phyloP scores from a whole-genome alignment of 2,888 invertebrate genomes.

The Dysmachus trigonus region DNA sequence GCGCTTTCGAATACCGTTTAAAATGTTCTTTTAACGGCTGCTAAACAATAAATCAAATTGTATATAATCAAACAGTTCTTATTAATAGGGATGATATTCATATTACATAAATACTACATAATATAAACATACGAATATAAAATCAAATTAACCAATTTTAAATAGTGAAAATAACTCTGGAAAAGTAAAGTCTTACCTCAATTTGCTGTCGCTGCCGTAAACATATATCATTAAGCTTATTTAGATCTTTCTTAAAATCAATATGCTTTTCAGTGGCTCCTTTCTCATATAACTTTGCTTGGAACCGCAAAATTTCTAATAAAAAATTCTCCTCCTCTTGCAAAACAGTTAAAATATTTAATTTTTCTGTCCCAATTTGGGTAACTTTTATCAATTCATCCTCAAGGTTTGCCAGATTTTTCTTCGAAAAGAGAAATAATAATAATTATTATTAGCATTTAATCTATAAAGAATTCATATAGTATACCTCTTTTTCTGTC shows the following conservation, averaged over 20 bases:
- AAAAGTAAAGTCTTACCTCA: constrained; percentile 60
- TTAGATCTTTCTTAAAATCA: constrained; percentile 55
- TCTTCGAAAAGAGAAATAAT: constrained; percentile 54
- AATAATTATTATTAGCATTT: background rate
- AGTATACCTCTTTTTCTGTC: constrained; percentile 59
- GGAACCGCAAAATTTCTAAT: constrained; percentile 61
- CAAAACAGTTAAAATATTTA: constrained; percentile 68
- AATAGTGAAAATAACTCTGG: too few relatives aligned
- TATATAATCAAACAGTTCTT: too few relatives aligned
- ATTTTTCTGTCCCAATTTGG: constrained; percentile 67
- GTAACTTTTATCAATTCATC: constrained; percentile 64
- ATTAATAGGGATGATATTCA: too few relatives aligned
- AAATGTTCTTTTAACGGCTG: too few relatives aligned
- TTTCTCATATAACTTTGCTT: constrained; percentile 55
- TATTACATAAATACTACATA: too few relatives aligned
- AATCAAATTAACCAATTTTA: background rate
- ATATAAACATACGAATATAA: too few relatives aligned
- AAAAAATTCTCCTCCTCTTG: constrained; percentile 67
- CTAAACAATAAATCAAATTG: too few relatives aligned
- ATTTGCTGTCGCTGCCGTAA: constrained; percentile 67
- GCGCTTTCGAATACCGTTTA: too few relatives aligned
- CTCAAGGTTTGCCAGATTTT: constrained; percentile 59
- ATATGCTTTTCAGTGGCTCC: background rate
- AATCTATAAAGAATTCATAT: background rate
- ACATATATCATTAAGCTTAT: constrained; percentile 57